Base-by-base conservation (phyloP, 2,888 invertebrate species). In the Eupeodes luniger region DNA sequence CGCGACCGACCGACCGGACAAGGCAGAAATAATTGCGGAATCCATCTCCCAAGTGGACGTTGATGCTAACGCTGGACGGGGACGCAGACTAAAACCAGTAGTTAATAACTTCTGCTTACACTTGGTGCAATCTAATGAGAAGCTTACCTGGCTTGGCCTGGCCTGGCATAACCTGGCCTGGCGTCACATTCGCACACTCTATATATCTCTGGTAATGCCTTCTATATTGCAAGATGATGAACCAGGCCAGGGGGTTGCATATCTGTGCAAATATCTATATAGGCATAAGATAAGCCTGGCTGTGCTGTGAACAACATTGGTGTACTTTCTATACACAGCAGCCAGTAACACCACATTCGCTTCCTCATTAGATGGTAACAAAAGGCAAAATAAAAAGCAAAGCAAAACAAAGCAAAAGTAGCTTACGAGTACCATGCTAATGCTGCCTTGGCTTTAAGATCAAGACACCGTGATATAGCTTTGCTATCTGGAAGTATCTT, bases 51-150 rank as follows among this genome's bases (percentile, higher is more conserved):
- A 64, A 81, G 64, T 72, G 81, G 66, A 78, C 69, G 47, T 27
- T 27, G 27, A 27, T 27, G 27, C 27, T 27, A 27, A 27, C 27
- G 27, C 3, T 27, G 27, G 27, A 40, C 40, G 9, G 40, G 6
- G 66, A 78, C 69, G 47, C 66, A 78, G 40, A 61, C 75, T 53
- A 81, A 88, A 81, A 88, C 88, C 84, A 84, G 88, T 76, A 88
- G 88, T 88, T 81, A 88, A 76, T 88, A 85, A 88, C 84, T 85
- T 57, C 81, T 81, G 81, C 84, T 88, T 85, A 74, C 84, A 79
- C 84, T 85, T 62, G 64, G 74, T 81, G 67, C 81, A 72, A 47
- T 81, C 81, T 84, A 74, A 84, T 84, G 84, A 84, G 79, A 14
- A 80, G 80, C 69, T 75, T 61, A 81, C 51, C 44, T 16, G 40